phyloP scores from a whole-genome alignment of 2,113 vertebrate species.

The Mirza zaza region DNA sequence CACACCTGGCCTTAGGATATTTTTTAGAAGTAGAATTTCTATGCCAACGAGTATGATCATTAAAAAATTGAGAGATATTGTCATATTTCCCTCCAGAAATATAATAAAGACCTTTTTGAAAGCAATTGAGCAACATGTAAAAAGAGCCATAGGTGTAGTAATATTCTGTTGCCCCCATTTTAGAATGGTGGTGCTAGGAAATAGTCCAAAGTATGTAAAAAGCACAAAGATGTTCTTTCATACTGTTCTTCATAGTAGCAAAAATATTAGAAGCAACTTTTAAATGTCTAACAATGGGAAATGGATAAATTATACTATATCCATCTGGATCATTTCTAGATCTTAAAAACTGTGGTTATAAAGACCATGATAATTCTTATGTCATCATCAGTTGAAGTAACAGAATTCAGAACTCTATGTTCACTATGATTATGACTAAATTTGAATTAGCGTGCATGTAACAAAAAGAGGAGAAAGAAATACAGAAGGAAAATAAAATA shows the following conservation, averaged over 20 bases:
- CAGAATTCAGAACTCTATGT: background rate
- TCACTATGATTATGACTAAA: background rate
- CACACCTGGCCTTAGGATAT: background rate
- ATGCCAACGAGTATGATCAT: background rate
- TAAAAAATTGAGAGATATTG: background rate
- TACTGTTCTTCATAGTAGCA: background rate
- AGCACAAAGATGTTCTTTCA: constrained; percentile 12
- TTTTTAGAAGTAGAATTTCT: constrained; percentile 43
- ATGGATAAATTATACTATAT: constrained; percentile 23
- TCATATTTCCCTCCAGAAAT: constrained; percentile 1
- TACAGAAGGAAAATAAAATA: background rate
- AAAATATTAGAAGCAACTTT: constrained; percentile 30
- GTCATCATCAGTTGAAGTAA: constrained; percentile 30
- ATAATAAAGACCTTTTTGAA: background rate
- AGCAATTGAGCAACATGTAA: background rate
- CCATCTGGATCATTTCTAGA: background rate
- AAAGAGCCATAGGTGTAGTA: background rate
- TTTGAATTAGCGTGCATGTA: background rate
- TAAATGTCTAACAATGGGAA: constrained; percentile 21
- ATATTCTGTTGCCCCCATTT: background rate
- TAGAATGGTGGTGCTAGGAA: background rate
- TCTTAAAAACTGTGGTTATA: background rate
- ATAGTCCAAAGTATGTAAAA: constrained; percentile 52
- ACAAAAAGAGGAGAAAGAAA: background rate
- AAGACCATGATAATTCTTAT: background rate